Evolutionary conservation across 2,888 invertebrate species (phyloP).

Genomic region (Oegoconia quadripuncta): DNA sequence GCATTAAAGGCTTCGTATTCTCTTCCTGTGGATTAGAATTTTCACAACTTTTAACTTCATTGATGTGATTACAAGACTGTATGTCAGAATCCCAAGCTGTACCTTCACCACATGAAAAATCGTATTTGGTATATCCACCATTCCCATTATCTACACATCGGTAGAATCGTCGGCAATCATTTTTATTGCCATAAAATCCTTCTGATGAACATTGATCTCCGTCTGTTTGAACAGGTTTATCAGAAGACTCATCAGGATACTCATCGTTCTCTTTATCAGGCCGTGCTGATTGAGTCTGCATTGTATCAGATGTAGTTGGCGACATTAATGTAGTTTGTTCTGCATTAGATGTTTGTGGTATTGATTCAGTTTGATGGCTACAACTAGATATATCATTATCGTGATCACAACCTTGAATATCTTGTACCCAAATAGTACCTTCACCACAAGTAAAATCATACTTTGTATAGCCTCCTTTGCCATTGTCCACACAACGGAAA

Average conservation of each 20-base stretch:
- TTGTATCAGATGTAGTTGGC: constrained; percentile 13
- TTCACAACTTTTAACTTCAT: constrained; percentile 55
- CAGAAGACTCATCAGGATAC: constrained; percentile 16
- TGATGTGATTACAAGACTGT: constrained; percentile 76
- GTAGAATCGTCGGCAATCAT: constrained; percentile 71
- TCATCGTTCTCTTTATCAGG: constrained; percentile 20
- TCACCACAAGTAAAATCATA: constrained; percentile 82
- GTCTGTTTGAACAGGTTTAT: constrained; percentile 19
- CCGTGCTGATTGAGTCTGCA: constrained; percentile 14
- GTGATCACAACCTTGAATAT: constrained; percentile 76
- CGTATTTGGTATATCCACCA: constrained; percentile 69
- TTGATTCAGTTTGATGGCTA: constrained; percentile 28
- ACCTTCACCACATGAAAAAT: constrained; percentile 77
- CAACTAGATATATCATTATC: constrained; percentile 40
- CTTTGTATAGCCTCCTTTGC: constrained; percentile 64
- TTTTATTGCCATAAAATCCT: constrained; percentile 66
- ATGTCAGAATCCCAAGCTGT: constrained; percentile 78
- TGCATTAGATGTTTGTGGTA: constrained; percentile 21
- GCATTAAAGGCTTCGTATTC: constrained; percentile 29
- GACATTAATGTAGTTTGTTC: constrained; percentile 22
- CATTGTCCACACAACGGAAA: constrained; percentile 82
- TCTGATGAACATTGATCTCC: constrained; percentile 51
- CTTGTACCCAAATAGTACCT: constrained; percentile 85
- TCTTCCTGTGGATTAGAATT: constrained; percentile 23
- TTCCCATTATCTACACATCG: constrained; percentile 68